Conservation (phyloP, 2,797 vertebrate genomes). For the Hydrolagus colliei region DNA sequence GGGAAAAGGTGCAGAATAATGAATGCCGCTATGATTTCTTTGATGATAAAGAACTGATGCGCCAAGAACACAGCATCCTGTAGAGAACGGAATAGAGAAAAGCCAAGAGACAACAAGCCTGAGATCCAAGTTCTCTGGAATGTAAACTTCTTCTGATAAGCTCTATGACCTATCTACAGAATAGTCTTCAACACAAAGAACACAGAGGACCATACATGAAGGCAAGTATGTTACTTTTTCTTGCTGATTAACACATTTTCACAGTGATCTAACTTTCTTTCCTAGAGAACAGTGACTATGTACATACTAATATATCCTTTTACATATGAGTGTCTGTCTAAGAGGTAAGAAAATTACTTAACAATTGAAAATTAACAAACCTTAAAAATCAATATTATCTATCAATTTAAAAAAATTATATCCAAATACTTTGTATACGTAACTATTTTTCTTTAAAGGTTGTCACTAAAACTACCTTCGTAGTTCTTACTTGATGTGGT, state of each 20-base stretch:
- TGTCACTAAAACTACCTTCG: not conserved
- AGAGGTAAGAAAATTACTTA: not conserved
- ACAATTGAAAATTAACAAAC: not conserved
- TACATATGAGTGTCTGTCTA: too few species aligned
- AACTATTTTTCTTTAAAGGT: not conserved
- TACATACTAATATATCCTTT: too few species aligned
- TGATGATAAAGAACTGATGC: too few species aligned
- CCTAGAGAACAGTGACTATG: too few species aligned
- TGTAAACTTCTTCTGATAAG: not conserved
- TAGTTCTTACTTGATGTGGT: constrained; percentile 13
- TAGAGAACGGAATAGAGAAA: not conserved
- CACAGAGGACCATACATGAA: not conserved
- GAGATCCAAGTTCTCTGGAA: not conserved
- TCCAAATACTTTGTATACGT: not conserved
- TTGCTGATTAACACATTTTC: not conserved
- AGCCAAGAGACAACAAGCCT: not conserved
- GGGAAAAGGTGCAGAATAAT: too few species aligned
- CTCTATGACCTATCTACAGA: not conserved
- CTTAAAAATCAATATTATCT: not conserved
- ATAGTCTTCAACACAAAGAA: not conserved
- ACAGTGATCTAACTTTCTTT: too few species aligned
- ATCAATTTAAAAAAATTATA: not conserved
- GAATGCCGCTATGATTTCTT: too few species aligned
- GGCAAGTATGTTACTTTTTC: not conserved
- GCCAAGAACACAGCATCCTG: not conserved